Conservation (phyloP, 2,888 invertebrate species). For the Chrysolina oricalcia region DNA sequence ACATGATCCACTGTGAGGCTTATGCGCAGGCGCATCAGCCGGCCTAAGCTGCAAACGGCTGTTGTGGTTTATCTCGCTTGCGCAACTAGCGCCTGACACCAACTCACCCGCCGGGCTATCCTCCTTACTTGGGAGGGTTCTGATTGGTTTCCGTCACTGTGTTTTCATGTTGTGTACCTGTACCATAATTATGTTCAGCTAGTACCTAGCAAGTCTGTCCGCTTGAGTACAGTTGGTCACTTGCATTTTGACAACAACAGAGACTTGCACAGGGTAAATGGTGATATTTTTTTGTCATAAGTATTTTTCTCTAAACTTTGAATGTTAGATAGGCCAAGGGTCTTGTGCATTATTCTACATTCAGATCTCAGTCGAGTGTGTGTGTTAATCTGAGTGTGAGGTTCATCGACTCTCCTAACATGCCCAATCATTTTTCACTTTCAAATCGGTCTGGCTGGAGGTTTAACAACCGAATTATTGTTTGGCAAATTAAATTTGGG, state of each 20-base stretch:
- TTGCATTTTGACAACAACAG: constrained; percentile 72
- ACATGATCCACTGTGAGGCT: too few species aligned
- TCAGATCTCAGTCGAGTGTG: constrained; percentile 69
- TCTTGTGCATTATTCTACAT: constrained; percentile 72
- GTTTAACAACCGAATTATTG: too few species aligned
- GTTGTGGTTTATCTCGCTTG: too few species aligned
- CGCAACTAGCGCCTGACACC: too few species aligned
- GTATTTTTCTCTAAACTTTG: constrained; percentile 73
- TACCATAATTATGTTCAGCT: constrained; percentile 73
- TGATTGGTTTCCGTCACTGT: constrained; percentile 72
- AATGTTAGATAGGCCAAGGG: constrained; percentile 73
- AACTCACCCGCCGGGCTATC: constrained; percentile 70
- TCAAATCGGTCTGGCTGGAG: too few species aligned
- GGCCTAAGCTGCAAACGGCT: too few species aligned
- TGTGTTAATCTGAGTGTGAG: constrained; percentile 66
- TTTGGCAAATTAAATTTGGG: too few species aligned
- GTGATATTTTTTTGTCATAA: constrained; percentile 74
- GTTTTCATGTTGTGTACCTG: constrained; percentile 74
- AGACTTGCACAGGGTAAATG: constrained; percentile 74
- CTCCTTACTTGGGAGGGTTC: constrained; percentile 71
- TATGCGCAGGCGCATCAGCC: too few species aligned
- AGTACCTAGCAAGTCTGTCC: constrained; percentile 73
- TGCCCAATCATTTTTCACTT: too few species aligned
- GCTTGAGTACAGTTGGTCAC: constrained; percentile 72
- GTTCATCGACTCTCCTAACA: too few species aligned